These are phyloP conservation scores for Rhombomys opimus DNA, from an alignment of 2,113 vertebrate genomes.

Conservation along the genomic window DNA sequence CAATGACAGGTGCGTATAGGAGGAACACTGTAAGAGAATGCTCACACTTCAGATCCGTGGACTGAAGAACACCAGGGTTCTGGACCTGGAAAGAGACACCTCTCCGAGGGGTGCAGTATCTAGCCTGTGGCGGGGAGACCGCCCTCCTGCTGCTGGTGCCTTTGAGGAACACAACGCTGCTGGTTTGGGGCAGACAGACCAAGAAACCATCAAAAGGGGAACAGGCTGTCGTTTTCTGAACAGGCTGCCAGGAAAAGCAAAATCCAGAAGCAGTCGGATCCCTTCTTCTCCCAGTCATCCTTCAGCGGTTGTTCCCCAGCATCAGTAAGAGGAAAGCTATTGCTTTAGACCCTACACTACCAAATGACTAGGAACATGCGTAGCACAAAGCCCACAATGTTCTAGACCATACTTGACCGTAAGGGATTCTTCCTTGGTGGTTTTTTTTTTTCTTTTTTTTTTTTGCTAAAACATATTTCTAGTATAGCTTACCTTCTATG, in stretches of 20 bases:
- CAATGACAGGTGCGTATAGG: not conserved
- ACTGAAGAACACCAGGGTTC: not conserved
- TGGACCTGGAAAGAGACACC: not conserved
- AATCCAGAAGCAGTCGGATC: not conserved
- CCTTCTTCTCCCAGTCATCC: not conserved
- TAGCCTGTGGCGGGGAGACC: too few species aligned
- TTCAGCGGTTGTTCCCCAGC: rapidly evolving
- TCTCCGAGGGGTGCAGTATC: not conserved
- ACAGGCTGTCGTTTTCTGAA: not conserved
- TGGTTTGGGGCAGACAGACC: not conserved
- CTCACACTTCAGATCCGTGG: rapidly evolving
- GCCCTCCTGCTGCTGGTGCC: not conserved
- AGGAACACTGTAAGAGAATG: not conserved
- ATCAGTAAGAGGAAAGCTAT: not conserved
- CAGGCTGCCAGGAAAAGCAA: not conserved
- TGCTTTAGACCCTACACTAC: not conserved
- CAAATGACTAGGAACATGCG: not conserved
- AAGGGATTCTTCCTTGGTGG: not conserved
- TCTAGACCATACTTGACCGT: not conserved
- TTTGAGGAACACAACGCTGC: not conserved
- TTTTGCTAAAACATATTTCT: not conserved
- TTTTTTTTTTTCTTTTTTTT: not conserved
- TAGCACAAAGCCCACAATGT: too few species aligned
- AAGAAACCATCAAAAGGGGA: not conserved
- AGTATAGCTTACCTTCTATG: not conserved